Evolutionary conservation across 1,140 invertebrate species (phyloP).

Genomic region (Drosophila bocqueti): DNA sequence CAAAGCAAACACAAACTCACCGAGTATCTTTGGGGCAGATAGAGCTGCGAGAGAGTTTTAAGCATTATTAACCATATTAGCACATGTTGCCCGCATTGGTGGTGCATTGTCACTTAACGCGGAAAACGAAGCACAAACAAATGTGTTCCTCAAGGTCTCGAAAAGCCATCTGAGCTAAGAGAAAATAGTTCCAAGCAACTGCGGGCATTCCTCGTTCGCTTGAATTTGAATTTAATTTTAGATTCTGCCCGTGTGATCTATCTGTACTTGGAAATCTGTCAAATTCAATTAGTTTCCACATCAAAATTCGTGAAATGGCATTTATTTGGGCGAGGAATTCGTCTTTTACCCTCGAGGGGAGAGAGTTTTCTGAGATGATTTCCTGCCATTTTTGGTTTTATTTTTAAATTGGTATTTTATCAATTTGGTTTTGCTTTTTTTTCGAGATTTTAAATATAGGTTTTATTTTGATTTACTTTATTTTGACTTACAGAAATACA

Average conservation of each 20-base stretch:
- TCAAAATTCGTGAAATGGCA: constrained; percentile 35
- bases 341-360: background rate
- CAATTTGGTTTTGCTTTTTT: background rate
- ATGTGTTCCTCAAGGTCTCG: constrained; percentile 45
- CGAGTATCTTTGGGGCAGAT: constrained; percentile 16
- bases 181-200: constrained; percentile 22
- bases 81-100: constrained; percentile 50
- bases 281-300: constrained; percentile 44
- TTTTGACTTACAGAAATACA: background rate
- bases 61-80: constrained; percentile 33
- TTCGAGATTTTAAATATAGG: background rate
- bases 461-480: background rate
- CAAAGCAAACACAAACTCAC: constrained; percentile 9
- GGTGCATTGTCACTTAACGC: constrained; percentile 37
- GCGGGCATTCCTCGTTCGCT: constrained; percentile 31
- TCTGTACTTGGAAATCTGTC: constrained; percentile 48
- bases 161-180: constrained; percentile 9
- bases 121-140: constrained; percentile 17
- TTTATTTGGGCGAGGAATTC: constrained; percentile 18
- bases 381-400: constrained; percentile 2
- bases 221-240: constrained; percentile 34
- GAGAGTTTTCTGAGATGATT: constrained; percentile 2
- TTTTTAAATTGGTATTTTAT: constrained; percentile 7
- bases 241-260: constrained; percentile 45
- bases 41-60: constrained; percentile 4